Conservation (phyloP, 2,797 vertebrate genomes). For the Gephyroberyx darwinii region DNA sequence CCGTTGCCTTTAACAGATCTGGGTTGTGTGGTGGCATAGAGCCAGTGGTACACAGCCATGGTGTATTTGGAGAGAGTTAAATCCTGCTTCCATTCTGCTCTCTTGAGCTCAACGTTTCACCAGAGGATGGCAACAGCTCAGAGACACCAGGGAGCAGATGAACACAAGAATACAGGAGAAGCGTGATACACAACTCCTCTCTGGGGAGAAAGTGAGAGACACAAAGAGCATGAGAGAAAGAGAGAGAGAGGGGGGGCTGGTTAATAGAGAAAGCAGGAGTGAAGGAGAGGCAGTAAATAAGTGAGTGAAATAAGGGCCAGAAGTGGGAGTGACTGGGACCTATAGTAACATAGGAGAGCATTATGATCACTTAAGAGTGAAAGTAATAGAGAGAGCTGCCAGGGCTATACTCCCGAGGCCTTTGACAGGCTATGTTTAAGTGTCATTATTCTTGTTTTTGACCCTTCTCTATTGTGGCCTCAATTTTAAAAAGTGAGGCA, state of each 20-base stretch:
- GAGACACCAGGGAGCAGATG: conserved; percentile 34
- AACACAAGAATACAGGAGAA: conserved; percentile 13
- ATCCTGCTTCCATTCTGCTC: conserved; percentile 47
- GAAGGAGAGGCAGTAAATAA: neutral
- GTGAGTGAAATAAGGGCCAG: neutral
- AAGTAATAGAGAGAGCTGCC: neutral
- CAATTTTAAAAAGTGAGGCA: neutral
- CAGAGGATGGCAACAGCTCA: conserved; percentile 20
- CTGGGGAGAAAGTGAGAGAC: conserved; percentile 19
- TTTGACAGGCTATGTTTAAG: neutral
- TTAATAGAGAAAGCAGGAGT: neutral
- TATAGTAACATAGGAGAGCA: neutral
- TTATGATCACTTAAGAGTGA: neutral
- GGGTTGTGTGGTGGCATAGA: conserved; percentile 30
- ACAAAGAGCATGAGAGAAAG: conserved; percentile 9
- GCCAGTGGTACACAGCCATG: conserved; percentile 37
- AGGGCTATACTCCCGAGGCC: neutral
- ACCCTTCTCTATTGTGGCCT: neutral
- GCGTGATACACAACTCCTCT: conserved; percentile 32
- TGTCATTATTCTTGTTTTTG: neutral
- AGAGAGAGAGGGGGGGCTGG: neutral
- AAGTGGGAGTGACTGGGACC: neutral
- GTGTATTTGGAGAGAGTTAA: conserved; percentile 42
- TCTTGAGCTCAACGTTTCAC: conserved; percentile 42
- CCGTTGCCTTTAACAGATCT: conserved; percentile 21